Evolutionary conservation across 2,888 invertebrate species (phyloP).

Genomic region (Smittia aterrima): DNA sequence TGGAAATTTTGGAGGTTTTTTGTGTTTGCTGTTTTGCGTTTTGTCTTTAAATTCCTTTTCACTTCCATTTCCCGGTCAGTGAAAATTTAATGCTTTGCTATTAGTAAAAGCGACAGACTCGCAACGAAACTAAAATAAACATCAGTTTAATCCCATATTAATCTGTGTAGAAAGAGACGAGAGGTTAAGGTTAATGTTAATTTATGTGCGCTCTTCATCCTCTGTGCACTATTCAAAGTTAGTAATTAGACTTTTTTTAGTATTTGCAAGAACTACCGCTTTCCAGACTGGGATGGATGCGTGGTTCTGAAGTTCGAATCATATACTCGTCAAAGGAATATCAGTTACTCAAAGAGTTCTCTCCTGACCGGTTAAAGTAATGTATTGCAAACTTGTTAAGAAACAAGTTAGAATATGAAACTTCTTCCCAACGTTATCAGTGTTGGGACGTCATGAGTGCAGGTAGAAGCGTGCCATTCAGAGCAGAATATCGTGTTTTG

Average conservation of each 20-base stretch:
- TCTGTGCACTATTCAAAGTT: not conserved
- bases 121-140: conserved; percentile 1
- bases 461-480: no score
- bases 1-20: not conserved
- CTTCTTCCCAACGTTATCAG: no score
- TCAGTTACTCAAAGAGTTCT: no score
- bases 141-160: conserved; percentile 20
- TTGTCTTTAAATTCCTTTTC: not conserved
- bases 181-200: not conserved
- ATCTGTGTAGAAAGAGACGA: not conserved
- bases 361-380: no score
- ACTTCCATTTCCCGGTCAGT: not conserved
- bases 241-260: not conserved
- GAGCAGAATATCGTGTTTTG: no score
- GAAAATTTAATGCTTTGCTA: conserved; percentile 16
- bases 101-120: conserved; percentile 1
- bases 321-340: no score
- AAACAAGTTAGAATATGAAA: no score
- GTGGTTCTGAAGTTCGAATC: no score
- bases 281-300: no score
- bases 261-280: no score
- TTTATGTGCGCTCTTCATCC: not conserved
- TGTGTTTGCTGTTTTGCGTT: not conserved
- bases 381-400: no score
- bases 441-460: no score